Percentiles rank a stretch among this genome's conserved stretches.
Evolutionary conservation across 1,140 invertebrate species (phyloP).

Genomic region (Drosophila mayri): DNA sequence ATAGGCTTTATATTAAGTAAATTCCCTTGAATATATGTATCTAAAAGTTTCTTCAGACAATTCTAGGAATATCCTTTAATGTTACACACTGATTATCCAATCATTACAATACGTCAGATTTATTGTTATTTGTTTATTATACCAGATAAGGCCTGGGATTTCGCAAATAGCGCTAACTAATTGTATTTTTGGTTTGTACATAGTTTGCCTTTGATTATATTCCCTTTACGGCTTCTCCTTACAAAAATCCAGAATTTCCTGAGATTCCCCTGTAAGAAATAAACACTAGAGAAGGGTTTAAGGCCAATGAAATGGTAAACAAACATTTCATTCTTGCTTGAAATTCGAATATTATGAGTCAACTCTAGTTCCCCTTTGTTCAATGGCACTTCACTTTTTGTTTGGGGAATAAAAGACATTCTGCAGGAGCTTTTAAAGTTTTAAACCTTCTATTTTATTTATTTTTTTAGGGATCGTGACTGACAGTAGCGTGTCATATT

Average conservation of each 20-base stretch:
- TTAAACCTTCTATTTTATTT: not conserved
- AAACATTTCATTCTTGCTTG: slow-evolving; percentile 5
- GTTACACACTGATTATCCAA: not conserved
- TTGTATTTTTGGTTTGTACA: not conserved
- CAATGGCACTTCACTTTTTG: not conserved
- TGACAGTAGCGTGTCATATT: not conserved
- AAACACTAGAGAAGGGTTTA: not conserved
- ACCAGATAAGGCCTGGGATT: no score
- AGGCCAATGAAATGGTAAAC: not conserved
- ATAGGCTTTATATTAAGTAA: not conserved
- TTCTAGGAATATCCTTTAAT: not conserved
- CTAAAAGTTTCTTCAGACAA: not conserved
- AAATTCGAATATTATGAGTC: slow-evolving; percentile 10
- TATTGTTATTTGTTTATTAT: not conserved
- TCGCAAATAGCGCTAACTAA: not conserved
- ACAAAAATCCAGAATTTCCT: not conserved
- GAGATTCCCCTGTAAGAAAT: not conserved
- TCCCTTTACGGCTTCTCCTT: not conserved
- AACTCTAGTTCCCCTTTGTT: slow-evolving; percentile 4
- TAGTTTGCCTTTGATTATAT: not conserved
- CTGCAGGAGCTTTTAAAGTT: not conserved
- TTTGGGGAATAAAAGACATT: not conserved
- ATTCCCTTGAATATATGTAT: not conserved
- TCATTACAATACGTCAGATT: not conserved
- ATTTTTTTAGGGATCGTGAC: not conserved